Percentiles rank a stretch among this genome's conserved stretches.
These are phyloP conservation scores for Karalla daura DNA, from an alignment of 2,797 vertebrate species.

Conservation along the genomic window DNA sequence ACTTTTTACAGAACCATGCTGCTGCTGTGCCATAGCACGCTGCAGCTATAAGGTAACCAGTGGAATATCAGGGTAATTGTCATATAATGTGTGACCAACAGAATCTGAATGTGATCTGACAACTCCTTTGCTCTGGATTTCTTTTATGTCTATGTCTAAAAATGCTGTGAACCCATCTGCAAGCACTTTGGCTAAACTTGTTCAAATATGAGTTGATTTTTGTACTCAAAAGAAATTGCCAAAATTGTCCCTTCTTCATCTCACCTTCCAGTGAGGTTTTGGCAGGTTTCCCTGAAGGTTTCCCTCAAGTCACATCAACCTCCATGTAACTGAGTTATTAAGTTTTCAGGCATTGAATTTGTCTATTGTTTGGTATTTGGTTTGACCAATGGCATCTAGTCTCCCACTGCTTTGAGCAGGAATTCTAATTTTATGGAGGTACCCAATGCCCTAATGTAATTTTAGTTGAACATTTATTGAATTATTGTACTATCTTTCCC, in stretches of 20 bases:
- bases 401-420: background rate
- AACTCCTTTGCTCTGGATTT: too few relatives aligned
- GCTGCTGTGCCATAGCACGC: too few relatives aligned
- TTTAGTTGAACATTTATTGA: background rate
- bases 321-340: background rate
- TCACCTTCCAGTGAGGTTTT: slow-evolving; percentile 9
- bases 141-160: too few relatives aligned
- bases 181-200: too few relatives aligned
- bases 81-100: too few relatives aligned
- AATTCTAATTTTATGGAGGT: background rate
- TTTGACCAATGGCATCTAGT: slow-evolving; percentile 2
- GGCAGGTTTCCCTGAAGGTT: background rate
- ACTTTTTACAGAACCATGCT: too few relatives aligned
- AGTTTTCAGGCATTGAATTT: background rate
- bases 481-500: background rate
- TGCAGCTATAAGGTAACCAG: too few relatives aligned
- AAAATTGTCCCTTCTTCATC: background rate
- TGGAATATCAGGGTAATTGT: too few relatives aligned
- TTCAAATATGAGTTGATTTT: too few relatives aligned
- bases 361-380: slow-evolving; percentile 6
- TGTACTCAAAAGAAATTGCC: too few relatives aligned
- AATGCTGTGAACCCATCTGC: too few relatives aligned
- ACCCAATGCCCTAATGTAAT: background rate
- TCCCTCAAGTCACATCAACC: background rate
- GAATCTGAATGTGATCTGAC: too few relatives aligned